Percentiles rank a stretch among this genome's conserved stretches.
Evolutionary conservation across 2,797 vertebrate species (phyloP).

Genomic region (Danio jaintianensis): DNA sequence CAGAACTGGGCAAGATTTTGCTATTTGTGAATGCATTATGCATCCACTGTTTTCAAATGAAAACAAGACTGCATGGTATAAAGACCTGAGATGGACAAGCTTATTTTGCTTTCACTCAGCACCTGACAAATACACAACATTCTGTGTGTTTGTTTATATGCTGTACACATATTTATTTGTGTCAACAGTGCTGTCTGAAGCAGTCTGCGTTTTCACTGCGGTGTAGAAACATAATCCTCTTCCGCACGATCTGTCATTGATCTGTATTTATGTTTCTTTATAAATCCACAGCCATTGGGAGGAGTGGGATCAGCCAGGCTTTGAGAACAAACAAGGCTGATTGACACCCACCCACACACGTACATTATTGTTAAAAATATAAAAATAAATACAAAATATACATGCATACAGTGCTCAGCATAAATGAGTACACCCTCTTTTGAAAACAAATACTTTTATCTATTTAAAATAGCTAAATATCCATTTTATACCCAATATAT

Average conservation of each 20-base stretch:
- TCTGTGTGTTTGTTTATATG: not conserved
- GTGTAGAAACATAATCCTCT: conserved; percentile 4
- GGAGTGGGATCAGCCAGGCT: not conserved
- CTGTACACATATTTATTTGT: not conserved
- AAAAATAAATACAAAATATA: too few relatives aligned
- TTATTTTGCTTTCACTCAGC: not conserved
- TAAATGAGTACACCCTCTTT: too few relatives aligned
- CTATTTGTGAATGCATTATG: conserved; percentile 8
- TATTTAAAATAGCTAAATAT: too few relatives aligned
- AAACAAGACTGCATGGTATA: not conserved
- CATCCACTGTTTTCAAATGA: conserved; percentile 13
- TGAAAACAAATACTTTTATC: too few relatives aligned
- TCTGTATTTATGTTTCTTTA: conserved; percentile 25
- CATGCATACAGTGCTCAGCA: not conserved
- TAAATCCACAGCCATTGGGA: not conserved
- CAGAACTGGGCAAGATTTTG: not conserved
- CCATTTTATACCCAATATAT: too few relatives aligned
- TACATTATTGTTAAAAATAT: too few relatives aligned
- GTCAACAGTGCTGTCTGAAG: not conserved
- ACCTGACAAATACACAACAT: not conserved
- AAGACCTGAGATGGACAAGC: not conserved
- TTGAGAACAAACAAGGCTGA: conserved; percentile 15
- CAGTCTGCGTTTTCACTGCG: conserved; percentile 11
- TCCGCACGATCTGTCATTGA: conserved; percentile 2
- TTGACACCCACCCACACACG: too few relatives aligned